Evolutionary conservation across 1,140 invertebrate species (phyloP), one percentile per base, ranked within the genome.

Genomic region (Lepidostoma basale): DNA sequence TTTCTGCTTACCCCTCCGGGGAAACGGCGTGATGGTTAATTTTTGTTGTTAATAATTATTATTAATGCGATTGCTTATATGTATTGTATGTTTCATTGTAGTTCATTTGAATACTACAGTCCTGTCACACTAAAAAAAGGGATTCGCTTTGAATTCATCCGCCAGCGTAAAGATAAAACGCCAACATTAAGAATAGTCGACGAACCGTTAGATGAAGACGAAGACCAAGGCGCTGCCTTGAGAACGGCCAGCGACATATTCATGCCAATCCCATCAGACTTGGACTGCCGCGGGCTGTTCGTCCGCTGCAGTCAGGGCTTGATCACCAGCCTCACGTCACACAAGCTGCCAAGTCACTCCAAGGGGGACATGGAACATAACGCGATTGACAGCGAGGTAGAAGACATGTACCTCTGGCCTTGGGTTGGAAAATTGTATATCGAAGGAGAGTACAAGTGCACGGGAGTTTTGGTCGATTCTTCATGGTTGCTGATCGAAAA

Each of bases 341-440:
- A 69, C 59, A 0, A n/a, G 54, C 18, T 59, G 1, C 54, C n/a
- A 3, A 22, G 18, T 20, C 10, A 25, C 44, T 68, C 40, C n/a
- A 47, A 33, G 10, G 33, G 26, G 8, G 22, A 42, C 3, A 30
- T 49, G 26, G 52, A 70, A 49, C 36, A 65, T 62, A 63, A 67
- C 18, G 39, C 49, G 36, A 18, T 67, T 40, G 8, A 49, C 58
- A 40, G 70, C 45, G 58, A 72, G 23, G 62, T 73, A 20, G 74
- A 74, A 26, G 69, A 76, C 10, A 74, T 74, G 12, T 82, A 81
- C 66, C 72, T 78, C 40, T 85, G 85, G 83, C 89, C 90, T 0
- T 93, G 90, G 90, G 78, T 88, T 67, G 89, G 85, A 0, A 87
- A 88, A 68, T 78, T 93, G 30, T 89, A 86, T 76, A 78, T 84